Percentiles rank a stretch among this genome's conserved stretches.
These are phyloP conservation scores for Micropoecilia bifurca DNA, from an alignment of 2,797 vertebrate genomes.

Conservation along the genomic window DNA sequence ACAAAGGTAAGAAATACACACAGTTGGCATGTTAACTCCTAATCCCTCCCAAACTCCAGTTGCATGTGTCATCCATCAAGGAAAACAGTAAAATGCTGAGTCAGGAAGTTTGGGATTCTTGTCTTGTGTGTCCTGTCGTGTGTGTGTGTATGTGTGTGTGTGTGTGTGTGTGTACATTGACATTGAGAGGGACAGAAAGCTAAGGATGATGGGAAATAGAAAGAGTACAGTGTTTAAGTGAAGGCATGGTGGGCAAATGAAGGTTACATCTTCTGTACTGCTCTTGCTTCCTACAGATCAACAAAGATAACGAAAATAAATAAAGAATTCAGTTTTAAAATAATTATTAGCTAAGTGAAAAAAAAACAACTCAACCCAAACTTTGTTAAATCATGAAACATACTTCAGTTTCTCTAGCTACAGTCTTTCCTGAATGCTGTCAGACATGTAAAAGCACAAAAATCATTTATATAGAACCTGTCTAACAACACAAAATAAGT, in stretches of 20 bases:
- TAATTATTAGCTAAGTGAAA: not conserved
- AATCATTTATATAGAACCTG: not conserved
- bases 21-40: slow-evolving; percentile 24
- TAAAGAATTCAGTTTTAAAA: not conserved
- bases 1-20: slow-evolving; percentile 76
- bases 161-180: slow-evolving; percentile 19
- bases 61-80: slow-evolving; percentile 37
- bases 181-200: slow-evolving; percentile 45
- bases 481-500: not conserved
- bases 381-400: not conserved
- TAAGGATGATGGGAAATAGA: slow-evolving; percentile 38
- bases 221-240: not conserved
- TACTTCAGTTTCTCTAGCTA: not conserved
- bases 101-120: slow-evolving; percentile 11
- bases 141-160: no score
- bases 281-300: not conserved
- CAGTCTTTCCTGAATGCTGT: not conserved
- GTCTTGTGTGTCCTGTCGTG: slow-evolving; percentile 14
- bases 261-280: not conserved
- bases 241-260: no score
- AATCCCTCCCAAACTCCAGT: slow-evolving; percentile 22
- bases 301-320: not conserved
- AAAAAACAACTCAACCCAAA: no score
- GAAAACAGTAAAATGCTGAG: slow-evolving; percentile 50
- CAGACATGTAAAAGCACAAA: not conserved